Base-by-base conservation (phyloP, 2,797 vertebrate genomes). In the Melanotaenia trifasciata region DNA sequence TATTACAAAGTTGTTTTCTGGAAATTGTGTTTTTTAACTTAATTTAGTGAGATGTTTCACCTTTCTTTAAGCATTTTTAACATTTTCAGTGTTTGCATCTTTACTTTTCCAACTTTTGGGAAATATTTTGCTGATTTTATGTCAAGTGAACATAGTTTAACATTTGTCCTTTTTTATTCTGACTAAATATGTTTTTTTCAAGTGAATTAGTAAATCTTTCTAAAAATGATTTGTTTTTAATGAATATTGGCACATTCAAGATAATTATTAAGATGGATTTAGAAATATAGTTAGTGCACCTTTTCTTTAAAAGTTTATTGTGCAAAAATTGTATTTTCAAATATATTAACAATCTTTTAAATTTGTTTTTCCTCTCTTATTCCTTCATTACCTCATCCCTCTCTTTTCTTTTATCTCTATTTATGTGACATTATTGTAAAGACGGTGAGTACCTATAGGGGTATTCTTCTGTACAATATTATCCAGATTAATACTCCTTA, bases 371-470 rank as follows among this genome's bases (percentile, higher is more conserved):
- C 24, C 67, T 56, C 67, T 80, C 61, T 83, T 60, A 43, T 64
- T 65, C 59, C 83, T 74, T 68, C 35, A 51, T 74, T 66, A 16
- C 33, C 68, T 58, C n/a, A 78, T 74, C 65, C 58, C 77, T 81
- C 61, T 67, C 64, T 71, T 72, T 45, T 78, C 61, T 65, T 80
- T 72, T 83, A 80, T 71, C 72, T 74, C 54, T 40, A 7, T 79
- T 62, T 85, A 62, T 78, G 35, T 79, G 79, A 84, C 82, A 69
- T 64, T 84, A 50, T 84, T 73, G 61, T 76, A 72, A 80, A 93
- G 93, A 93, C 72, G 92, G 93, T 94, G 87, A 94, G 93, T 90
- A 80, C 24, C 43, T 77, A 32, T 2, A 16, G 24, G 54, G n/a
- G 38, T 70, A 50, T 76, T 57, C 53, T 73, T 74, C 57, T 65